Conservation (phyloP, 2,113 vertebrate genomes). For the Hylia prasina region DNA sequence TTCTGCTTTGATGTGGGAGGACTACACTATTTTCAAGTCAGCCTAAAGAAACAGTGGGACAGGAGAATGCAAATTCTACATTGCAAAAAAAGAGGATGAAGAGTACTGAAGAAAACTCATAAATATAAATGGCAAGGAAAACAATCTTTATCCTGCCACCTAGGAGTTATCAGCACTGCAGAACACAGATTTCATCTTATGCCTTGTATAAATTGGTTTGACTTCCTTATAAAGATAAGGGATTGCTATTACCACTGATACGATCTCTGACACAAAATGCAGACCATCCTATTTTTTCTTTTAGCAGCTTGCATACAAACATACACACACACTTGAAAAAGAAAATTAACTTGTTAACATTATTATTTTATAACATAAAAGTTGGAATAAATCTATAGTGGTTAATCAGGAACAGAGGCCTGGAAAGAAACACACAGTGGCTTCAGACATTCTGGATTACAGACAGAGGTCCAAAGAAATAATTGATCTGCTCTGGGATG, state of each 20-base stretch:
- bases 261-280: background rate
- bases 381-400: background rate
- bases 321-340: background rate
- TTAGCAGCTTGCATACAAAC: background rate
- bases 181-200: background rate
- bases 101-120: background rate
- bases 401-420: background rate
- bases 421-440: background rate
- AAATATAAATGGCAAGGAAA: background rate
- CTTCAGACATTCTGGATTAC: background rate
- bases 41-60: background rate
- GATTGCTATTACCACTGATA: background rate
- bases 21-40: background rate
- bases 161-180: background rate
- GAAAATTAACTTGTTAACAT: background rate
- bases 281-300: background rate
- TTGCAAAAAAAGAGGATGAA: background rate
- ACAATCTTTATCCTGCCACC: background rate
- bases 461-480: background rate
- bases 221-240: background rate
- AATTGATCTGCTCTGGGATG: background rate
- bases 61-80: background rate
- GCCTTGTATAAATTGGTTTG: background rate
- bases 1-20: background rate
- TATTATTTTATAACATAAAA: background rate